Conservation (phyloP, 1,140 invertebrate species). For the Caerostris darwini region DNA sequence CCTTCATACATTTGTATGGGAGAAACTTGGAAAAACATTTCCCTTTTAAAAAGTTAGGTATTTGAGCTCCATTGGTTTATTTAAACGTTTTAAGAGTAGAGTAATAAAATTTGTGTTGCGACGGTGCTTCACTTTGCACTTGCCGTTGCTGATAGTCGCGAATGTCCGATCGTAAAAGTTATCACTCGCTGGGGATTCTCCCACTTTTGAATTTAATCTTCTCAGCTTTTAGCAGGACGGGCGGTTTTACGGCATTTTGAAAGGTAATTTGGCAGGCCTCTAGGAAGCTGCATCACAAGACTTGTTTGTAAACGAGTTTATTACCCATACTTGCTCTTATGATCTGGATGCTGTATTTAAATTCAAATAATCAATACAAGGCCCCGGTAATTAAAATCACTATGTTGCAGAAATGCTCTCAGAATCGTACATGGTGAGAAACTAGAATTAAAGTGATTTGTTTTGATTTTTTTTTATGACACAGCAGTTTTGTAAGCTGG, state of each 20-base stretch:
- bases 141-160: not conserved
- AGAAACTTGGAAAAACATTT: not conserved
- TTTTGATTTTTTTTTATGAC: too few species aligned
- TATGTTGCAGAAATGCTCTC: too few species aligned
- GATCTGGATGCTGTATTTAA: not conserved
- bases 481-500: too few species aligned
- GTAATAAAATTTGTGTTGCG: not conserved
- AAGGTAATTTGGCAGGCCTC: slow-evolving; percentile 33
- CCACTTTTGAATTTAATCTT: slow-evolving; percentile 53
- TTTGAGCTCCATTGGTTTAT: slow-evolving; percentile 11
- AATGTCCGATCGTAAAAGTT: slow-evolving; percentile 62
- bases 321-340: not conserved
- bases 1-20: not conserved
- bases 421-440: too few species aligned
- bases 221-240: not conserved
- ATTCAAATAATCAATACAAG: not conserved
- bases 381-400: too few species aligned
- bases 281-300: not conserved
- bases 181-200: slow-evolving; percentile 37
- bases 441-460: too few species aligned
- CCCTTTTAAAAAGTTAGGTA: not conserved
- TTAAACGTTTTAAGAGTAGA: not conserved
- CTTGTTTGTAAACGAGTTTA: slow-evolving; percentile 15
- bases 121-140: not conserved
- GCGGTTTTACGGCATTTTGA: slow-evolving; percentile 40